Conservation (phyloP, 92 coral and sea anemone genomes). For the Isaurus tuberculatus region DNA sequence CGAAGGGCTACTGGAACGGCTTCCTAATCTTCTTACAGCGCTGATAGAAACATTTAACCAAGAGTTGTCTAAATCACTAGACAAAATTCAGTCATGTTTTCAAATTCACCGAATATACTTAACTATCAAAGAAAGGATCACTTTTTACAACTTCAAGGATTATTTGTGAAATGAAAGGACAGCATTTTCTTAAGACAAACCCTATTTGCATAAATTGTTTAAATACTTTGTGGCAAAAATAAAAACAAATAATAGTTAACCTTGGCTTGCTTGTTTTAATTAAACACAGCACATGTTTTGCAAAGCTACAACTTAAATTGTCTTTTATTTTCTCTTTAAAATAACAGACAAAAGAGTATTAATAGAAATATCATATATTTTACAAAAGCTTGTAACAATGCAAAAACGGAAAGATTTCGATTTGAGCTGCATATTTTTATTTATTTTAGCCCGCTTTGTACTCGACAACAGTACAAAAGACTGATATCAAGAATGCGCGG, state of each 20-base stretch:
- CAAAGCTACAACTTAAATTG: neutral
- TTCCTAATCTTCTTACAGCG: too few species aligned
- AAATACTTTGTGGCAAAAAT: neutral
- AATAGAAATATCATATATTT: neutral
- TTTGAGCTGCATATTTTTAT: neutral
- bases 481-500: neutral
- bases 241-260: neutral
- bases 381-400: neutral
- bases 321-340: neutral
- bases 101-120: too few species aligned
- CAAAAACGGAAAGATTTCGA: neutral
- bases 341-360: neutral
- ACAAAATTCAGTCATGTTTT: too few species aligned
- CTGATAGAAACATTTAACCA: too few species aligned
- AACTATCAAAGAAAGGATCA: too few species aligned
- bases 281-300: neutral
- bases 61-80: too few species aligned
- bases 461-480: neutral
- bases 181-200: too few species aligned
- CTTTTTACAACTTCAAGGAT: too few species aligned
- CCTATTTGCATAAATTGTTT: constrained; percentile 15
- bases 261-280: neutral
- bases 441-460: neutral
- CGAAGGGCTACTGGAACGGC: too few species aligned
- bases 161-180: too few species aligned